Conservation (phyloP, 2,888 invertebrate genomes). For the Apamea anceps region DNA sequence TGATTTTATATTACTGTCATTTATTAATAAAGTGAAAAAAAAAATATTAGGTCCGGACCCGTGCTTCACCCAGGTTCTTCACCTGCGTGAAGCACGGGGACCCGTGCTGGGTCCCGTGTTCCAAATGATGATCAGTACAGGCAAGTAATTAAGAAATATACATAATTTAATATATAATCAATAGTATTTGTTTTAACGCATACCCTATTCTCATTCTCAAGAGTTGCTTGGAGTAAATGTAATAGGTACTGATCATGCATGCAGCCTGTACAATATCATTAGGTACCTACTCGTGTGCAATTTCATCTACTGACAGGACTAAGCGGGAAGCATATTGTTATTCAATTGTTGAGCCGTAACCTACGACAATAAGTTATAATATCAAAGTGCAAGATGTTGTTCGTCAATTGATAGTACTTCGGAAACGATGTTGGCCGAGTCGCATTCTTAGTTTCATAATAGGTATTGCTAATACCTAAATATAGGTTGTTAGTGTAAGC, state of each 20-base stretch:
- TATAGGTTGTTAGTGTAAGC: not conserved
- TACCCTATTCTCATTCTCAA: not conserved
- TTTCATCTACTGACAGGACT: slow-evolving; percentile 5
- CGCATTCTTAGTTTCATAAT: slow-evolving; percentile 12
- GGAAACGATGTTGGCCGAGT: not conserved
- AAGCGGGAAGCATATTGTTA: slow-evolving; percentile 49
- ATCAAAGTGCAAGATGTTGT: slow-evolving; percentile 29
- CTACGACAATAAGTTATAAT: slow-evolving; percentile 21
- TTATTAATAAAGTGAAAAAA: not conserved
- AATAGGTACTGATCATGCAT: not conserved
- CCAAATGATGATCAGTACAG: too few relatives aligned
- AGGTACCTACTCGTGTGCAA: slow-evolving; percentile 29
- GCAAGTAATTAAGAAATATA: too few relatives aligned
- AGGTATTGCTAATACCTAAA: not conserved
- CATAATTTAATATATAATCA: too few relatives aligned
- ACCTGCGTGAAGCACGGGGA: too few relatives aligned
- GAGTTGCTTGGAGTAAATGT: too few relatives aligned
- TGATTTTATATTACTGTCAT: not conserved
- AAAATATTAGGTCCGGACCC: not conserved
- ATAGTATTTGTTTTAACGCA: too few relatives aligned
- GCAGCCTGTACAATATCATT: slow-evolving; percentile 12
- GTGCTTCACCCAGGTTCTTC: too few relatives aligned
- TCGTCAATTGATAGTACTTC: slow-evolving; percentile 32
- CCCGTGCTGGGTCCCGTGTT: too few relatives aligned
- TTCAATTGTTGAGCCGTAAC: slow-evolving; percentile 43